Conservation (phyloP, 2,888 invertebrate genomes). For the Chymomyza caudatula region DNA sequence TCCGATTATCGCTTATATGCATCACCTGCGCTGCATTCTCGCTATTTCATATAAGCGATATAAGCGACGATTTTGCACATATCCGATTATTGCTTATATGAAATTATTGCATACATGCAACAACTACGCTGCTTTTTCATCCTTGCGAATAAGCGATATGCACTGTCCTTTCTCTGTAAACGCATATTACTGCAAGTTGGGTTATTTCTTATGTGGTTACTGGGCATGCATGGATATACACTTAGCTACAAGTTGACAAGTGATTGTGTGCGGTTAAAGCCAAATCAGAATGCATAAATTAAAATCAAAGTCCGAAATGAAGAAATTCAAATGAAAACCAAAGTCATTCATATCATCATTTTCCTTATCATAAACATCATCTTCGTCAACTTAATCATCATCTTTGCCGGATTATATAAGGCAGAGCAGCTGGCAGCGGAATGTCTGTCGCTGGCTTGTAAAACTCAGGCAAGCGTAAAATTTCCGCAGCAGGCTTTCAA, state of each 20-base stretch:
- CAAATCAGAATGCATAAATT: slow-evolving; percentile 58
- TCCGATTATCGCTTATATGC: no score
- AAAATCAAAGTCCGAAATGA: slow-evolving; percentile 51
- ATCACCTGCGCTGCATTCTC: no score
- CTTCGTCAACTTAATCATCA: background rate
- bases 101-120: no score
- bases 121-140: no score
- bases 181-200: slow-evolving; percentile 61
- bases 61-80: no score
- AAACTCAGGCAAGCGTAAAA: slow-evolving; percentile 54
- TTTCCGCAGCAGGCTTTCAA: slow-evolving; percentile 46
- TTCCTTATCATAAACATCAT: slow-evolving; percentile 17
- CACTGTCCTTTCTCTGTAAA: no score
- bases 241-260: no score
- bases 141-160: no score
- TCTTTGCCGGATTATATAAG: background rate
- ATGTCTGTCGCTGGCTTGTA: slow-evolving; percentile 8
- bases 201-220: slow-evolving; percentile 42
- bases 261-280: slow-evolving; percentile 46
- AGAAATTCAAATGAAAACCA: slow-evolving; percentile 60
- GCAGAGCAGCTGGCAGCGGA: slow-evolving; percentile 8
- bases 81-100: no score
- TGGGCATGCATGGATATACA: no score
- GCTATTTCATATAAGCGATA: no score
- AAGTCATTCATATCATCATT: slow-evolving; percentile 41